Evolutionary conservation across 2,888 invertebrate species (phyloP).

Genomic region (Standfussiana lucernea): DNA sequence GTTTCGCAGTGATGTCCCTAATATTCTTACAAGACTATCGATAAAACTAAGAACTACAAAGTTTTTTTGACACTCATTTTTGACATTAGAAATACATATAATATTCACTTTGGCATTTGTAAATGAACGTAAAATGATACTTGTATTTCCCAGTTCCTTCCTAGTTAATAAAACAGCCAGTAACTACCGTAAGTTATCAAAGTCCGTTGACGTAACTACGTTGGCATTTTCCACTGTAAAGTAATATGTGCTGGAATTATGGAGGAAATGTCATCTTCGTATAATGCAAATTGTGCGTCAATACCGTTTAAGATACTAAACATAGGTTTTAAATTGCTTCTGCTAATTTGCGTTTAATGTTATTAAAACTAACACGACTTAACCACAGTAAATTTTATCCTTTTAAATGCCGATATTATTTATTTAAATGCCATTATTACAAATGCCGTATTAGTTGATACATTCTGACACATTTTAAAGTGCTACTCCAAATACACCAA

Average conservation of each 20-base stretch:
- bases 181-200: neutral
- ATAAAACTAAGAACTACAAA: constrained; percentile 33
- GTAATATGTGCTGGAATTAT: neutral
- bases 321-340: neutral
- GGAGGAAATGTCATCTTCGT: neutral
- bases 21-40: constrained; percentile 55
- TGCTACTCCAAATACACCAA: neutral
- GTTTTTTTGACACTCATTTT: neutral
- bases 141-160: too few species aligned
- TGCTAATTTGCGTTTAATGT: neutral
- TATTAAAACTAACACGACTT: neutral
- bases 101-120: neutral
- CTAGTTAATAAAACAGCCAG: neutral
- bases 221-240: constrained; percentile 19
- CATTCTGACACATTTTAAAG: neutral
- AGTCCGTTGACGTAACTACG: neutral
- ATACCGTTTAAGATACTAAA: constrained; percentile 3
- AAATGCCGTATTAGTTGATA: neutral
- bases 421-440: neutral
- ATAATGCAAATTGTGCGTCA: constrained; percentile 8
- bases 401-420: neutral
- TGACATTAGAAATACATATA: neutral
- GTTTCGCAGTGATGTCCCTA: constrained; percentile 78
- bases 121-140: neutral
- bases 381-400: neutral